These are phyloP conservation scores for Pandemis cinnamomeana DNA, from an alignment of 2,888 invertebrate species.

Conservation along the genomic window DNA sequence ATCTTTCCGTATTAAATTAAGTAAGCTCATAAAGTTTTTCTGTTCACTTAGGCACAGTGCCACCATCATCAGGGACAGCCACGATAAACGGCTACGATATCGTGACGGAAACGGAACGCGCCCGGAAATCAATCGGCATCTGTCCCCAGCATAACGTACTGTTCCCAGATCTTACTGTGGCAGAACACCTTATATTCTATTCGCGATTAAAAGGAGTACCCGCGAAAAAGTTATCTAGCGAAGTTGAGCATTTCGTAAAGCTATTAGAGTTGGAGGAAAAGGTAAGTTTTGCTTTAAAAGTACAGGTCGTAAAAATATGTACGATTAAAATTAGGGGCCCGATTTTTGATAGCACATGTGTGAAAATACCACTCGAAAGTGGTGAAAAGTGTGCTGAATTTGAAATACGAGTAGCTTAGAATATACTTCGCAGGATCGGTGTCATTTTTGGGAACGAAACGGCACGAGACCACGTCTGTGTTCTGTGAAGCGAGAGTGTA, in stretches of 20 bases:
- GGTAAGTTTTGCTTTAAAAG: slow-evolving; percentile 56
- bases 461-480: no score
- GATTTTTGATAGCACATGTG: no score
- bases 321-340: no score
- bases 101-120: slow-evolving; percentile 86
- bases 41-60: slow-evolving; percentile 84
- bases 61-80: slow-evolving; percentile 89
- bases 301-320: no score
- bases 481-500: no score
- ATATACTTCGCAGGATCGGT: no score
- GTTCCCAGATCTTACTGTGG: slow-evolving; percentile 92
- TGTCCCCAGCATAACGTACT: slow-evolving; percentile 95
- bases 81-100: slow-evolving; percentile 90
- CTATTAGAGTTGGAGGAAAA: slow-evolving; percentile 88
- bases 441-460: no score
- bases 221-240: slow-evolving; percentile 78
- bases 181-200: slow-evolving; percentile 93
- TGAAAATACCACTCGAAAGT: no score
- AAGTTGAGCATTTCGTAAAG: slow-evolving; percentile 87
- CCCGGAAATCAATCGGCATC: slow-evolving; percentile 90
- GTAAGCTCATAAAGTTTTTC: background rate
- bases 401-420: no score
- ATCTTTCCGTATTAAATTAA: background rate
- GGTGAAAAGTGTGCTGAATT: no score
- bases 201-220: slow-evolving; percentile 88